Evolutionary conservation across 30 jellyfish, hydroid and myxozoan genomes (phyloP), one percentile per base, ranked within the genome.

Genomic region (Turritopsis dohrnii): DNA sequence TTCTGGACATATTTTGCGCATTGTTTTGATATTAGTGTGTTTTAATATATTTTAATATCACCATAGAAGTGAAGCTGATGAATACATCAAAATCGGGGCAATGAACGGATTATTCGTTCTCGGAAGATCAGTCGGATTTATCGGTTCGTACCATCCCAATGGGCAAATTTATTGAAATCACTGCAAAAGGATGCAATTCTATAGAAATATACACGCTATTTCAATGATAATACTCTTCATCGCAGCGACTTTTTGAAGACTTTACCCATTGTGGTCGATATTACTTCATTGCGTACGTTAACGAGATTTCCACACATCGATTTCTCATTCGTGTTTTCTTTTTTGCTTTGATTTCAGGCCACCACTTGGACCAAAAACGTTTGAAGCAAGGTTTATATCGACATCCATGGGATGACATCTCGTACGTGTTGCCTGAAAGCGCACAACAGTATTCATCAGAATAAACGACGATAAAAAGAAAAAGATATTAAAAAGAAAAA

Each of bases 331-430:
- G n/a, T n/a, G n/a, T n/a, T n/a, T n/a, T n/a, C n/a, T n/a, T n/a
- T n/a, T n/a, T n/a, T n/a, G n/a, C n/a, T n/a, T n/a, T n/a, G n/a
- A n/a, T n/a, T 69, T 18, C 84, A 92, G 98, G 98, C 26, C 98
- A 92, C 79, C 84, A 83, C 88, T 71, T 92, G 88, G 98, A 92
- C 41, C 98, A 92, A 72, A 93, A 92, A 21, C 96, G 98, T 41
- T 79, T 92, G 84, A 92, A 92, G 83, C 98, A 92, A 85, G 98
- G 98, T 71, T 79, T 92, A 30, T 92, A 92, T 73, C 86, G 98
- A 28, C 98, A 92, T 72, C 98, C 98, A 13, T 92, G 98, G 98
- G 98, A 92, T 84, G 98, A 92, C 86, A 92, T 92, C 82, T 83
- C 96, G 8, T 92, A 87, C 79, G 87, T 92, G 88, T 76, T 86